Conservation (phyloP, 2,113 vertebrate species). For the Verasper variegatus region DNA sequence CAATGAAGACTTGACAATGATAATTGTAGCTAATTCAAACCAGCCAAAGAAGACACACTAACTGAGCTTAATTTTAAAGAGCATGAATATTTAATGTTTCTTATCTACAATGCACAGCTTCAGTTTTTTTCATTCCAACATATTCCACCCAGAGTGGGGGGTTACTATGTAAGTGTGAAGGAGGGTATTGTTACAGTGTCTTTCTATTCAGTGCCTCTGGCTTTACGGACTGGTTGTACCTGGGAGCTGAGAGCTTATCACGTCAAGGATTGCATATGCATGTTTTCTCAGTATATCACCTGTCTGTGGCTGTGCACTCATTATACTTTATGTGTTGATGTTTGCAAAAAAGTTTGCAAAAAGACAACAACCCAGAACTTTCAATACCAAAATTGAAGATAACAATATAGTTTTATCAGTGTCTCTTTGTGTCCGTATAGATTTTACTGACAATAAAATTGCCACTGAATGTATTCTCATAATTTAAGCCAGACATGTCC, state of each 20-base stretch:
- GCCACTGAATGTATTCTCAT: background rate
- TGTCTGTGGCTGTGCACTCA: background rate
- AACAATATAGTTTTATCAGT: background rate
- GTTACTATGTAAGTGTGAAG: background rate
- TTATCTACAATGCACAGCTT: background rate
- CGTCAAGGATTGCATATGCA: constrained; percentile 2
- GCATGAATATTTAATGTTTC: constrained; percentile 12
- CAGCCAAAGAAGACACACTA: background rate
- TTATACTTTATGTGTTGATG: background rate
- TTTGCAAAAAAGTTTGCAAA: too few species aligned
- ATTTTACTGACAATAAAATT: too few species aligned
- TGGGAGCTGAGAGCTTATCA: constrained; percentile 7
- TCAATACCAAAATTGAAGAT: too few species aligned
- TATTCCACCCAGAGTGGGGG: background rate
- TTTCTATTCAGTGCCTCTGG: constrained; percentile 11
- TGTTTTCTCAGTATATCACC: constrained; percentile 8
- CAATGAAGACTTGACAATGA: background rate
- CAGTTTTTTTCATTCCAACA: background rate
- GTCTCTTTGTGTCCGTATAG: too few species aligned
- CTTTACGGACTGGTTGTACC: background rate
- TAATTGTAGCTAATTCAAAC: background rate
- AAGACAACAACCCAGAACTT: too few species aligned
- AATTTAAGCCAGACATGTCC: background rate
- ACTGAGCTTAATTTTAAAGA: constrained; percentile 2
- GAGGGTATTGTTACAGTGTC: constrained; percentile 8